These are phyloP conservation scores for Melanerpes aurifrons DNA, from an alignment of 2,113 vertebrate species.

Conservation along the genomic window DNA sequence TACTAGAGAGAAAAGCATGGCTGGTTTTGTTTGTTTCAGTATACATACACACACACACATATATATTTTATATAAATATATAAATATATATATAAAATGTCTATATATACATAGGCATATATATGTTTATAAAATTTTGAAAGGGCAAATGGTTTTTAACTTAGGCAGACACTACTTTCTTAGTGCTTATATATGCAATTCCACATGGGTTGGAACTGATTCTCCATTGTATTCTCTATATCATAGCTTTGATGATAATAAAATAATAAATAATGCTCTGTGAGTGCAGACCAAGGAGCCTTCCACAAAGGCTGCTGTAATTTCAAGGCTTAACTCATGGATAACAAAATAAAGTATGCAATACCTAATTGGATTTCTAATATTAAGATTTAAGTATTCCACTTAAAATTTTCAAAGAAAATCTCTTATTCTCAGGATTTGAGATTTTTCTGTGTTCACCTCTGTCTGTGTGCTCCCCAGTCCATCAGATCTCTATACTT, in stretches of 20 bases:
- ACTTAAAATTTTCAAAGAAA: not conserved
- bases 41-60: too few species aligned
- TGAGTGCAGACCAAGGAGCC: not conserved
- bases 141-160: not conserved
- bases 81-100: not conserved
- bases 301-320: not conserved
- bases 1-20: not conserved
- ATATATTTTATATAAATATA: too few species aligned
- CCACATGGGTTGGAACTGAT: not conserved
- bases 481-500: not conserved
- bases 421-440: not conserved
- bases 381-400: not conserved
- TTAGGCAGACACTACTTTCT: not conserved
- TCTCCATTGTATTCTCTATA: not conserved
- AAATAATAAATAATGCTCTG: not conserved
- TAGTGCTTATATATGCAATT: not conserved
- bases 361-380: not conserved
- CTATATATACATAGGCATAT: too few species aligned
- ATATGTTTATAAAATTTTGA: not conserved
- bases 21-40: not conserved
- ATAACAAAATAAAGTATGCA: not conserved
- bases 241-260: not conserved
- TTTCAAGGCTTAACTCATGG: not conserved
- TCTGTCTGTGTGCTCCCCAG: not conserved
- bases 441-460: not conserved